Percentiles rank a stretch among this genome's conserved stretches.
These are phyloP conservation scores for Pyralis farinalis DNA, from an alignment of 2,888 invertebrate genomes.

Conservation along the genomic window DNA sequence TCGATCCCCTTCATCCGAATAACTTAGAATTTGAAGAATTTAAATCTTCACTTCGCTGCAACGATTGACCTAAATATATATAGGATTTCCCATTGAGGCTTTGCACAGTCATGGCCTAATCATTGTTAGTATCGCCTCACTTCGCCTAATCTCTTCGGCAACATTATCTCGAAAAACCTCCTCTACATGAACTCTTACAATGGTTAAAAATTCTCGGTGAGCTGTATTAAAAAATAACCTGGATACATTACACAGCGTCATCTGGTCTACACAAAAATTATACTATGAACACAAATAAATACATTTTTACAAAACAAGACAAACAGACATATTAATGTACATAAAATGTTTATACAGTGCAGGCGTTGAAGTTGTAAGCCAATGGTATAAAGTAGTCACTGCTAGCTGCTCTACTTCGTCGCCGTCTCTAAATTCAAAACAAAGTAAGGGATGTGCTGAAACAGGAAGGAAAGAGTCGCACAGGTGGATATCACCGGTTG, in stretches of 20 bases:
- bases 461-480: slow-evolving; percentile 53
- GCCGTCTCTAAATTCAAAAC: too few species aligned
- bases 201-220: too few species aligned
- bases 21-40: slow-evolving; percentile 58
- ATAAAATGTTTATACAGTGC: too few species aligned
- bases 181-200: neutral
- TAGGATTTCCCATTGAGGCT: slow-evolving; percentile 21
- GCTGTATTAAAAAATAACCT: too few species aligned
- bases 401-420: too few species aligned
- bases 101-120: slow-evolving; percentile 15
- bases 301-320: too few species aligned
- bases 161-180: neutral
- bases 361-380: too few species aligned
- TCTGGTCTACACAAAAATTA: too few species aligned
- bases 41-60: slow-evolving; percentile 50
- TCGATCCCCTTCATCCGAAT: slow-evolving; percentile 43
- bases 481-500: slow-evolving; percentile 57
- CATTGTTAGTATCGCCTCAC: slow-evolving; percentile 10
- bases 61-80: slow-evolving; percentile 44
- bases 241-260: too few species aligned
- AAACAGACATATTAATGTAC: too few species aligned
- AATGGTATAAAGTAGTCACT: too few species aligned
- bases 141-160: neutral
- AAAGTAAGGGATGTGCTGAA: slow-evolving; percentile 31
- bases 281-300: too few species aligned